phyloP scores from a whole-genome alignment of 2,797 vertebrate species.

The Luscinia megarhynchos region DNA sequence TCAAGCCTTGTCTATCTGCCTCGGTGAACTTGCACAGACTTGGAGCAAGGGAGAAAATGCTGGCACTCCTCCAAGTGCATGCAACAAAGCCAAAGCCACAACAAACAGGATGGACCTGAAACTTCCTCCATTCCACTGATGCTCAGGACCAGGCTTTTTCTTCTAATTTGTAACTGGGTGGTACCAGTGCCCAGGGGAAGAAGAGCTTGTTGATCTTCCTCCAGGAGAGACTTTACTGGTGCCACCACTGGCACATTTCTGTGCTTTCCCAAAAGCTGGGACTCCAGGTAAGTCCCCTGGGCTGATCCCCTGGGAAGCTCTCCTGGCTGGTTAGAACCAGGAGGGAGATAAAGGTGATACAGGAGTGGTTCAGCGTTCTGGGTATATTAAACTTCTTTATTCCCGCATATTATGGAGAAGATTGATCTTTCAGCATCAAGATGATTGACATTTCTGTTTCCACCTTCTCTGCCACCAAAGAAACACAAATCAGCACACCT shows the following conservation, averaged over 20 bases:
- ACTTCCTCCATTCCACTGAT: neutral
- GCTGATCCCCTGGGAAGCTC: neutral
- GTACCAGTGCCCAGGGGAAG: neutral
- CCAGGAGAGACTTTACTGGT: neutral
- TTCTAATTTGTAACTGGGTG: neutral
- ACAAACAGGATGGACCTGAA: neutral
- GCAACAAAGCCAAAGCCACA: fast-evolving
- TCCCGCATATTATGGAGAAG: neutral
- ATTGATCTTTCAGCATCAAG: neutral
- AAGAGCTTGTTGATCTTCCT: neutral
- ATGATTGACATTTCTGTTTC: neutral
- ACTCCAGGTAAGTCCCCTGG: no score
- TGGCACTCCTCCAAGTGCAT: neutral
- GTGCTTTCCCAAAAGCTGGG: neutral
- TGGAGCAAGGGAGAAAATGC: neutral
- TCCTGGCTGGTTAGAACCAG: neutral
- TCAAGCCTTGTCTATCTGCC: neutral
- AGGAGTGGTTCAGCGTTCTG: neutral
- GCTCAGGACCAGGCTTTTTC: neutral
- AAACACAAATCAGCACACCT: neutral
- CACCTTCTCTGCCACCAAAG: neutral
- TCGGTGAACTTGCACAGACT: neutral
- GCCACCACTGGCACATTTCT: neutral
- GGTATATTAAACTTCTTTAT: neutral
- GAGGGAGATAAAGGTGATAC: fast-evolving